Evolutionary conservation across 2,113 vertebrate genomes (phyloP).

Genomic region (Greenwoodochromis staneri): DNA sequence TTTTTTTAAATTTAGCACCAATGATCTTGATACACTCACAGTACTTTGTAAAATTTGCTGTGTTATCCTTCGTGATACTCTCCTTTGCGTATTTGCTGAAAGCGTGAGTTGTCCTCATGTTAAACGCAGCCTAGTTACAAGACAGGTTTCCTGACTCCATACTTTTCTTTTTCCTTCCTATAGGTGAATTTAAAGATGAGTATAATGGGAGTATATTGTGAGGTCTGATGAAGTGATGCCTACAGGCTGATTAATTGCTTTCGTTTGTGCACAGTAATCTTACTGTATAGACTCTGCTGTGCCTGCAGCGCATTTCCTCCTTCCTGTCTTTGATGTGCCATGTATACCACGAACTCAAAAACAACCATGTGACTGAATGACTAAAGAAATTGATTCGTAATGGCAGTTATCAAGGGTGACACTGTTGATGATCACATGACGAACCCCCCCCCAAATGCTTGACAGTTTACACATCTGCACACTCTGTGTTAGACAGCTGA

Average conservation of each 20-base stretch:
- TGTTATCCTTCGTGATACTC: neutral
- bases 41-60: neutral
- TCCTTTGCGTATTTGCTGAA: neutral
- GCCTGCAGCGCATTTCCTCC: neutral
- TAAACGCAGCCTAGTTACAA: neutral
- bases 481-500: constrained; percentile 3
- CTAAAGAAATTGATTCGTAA: neutral
- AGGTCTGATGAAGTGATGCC: neutral
- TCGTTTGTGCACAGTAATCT: neutral
- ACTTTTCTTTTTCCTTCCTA: neutral
- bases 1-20: neutral
- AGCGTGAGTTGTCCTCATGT: neutral
- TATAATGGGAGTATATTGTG: neutral
- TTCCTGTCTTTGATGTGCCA: neutral
- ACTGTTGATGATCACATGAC: neutral
- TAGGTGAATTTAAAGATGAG: neutral
- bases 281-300: neutral
- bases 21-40: neutral
- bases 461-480: neutral
- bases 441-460: neutral
- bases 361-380: neutral
- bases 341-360: neutral
- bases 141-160: neutral
- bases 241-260: neutral
- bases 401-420: neutral